Conservation (phyloP, 2,797 vertebrate species). For the Botia kubotai region DNA sequence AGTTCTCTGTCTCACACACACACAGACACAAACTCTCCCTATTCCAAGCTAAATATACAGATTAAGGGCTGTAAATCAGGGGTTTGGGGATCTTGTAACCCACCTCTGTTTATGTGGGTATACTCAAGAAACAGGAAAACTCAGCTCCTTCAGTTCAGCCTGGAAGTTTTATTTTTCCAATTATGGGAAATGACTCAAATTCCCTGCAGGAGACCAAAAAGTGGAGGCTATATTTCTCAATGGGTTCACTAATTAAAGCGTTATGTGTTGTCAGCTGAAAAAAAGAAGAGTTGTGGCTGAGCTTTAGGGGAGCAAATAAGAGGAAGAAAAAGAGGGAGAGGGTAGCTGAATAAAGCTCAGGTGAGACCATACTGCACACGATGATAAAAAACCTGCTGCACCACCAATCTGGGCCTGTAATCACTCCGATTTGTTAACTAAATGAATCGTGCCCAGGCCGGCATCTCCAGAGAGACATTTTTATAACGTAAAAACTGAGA, state of each 20-base stretch:
- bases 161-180: slow-evolving; percentile 43
- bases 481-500: slow-evolving; percentile 59
- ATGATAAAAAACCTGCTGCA: slow-evolving; percentile 71
- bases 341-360: slow-evolving; percentile 51
- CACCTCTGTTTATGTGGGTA: neutral
- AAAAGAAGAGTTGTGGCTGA: slow-evolving; percentile 44
- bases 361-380: slow-evolving; percentile 57
- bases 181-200: slow-evolving; percentile 49
- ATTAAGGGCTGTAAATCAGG: slow-evolving; percentile 1
- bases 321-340: neutral
- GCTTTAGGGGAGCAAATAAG: slow-evolving; percentile 28
- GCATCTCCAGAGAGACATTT: slow-evolving; percentile 60
- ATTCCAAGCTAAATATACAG: neutral
- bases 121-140: slow-evolving; percentile 14
- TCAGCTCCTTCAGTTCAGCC: slow-evolving; percentile 44
- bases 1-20: neutral
- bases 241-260: slow-evolving; percentile 60
- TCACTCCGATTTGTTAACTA: slow-evolving; percentile 75
- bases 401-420: slow-evolving; percentile 70
- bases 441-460: slow-evolving; percentile 67
- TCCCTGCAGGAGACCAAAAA: slow-evolving; percentile 50
- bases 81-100: neutral
- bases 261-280: slow-evolving; percentile 63
- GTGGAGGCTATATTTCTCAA: slow-evolving; percentile 52
- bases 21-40: neutral